Evolutionary conservation across 2,888 invertebrate species (phyloP).

Genomic region (Amphipoea oculea): DNA sequence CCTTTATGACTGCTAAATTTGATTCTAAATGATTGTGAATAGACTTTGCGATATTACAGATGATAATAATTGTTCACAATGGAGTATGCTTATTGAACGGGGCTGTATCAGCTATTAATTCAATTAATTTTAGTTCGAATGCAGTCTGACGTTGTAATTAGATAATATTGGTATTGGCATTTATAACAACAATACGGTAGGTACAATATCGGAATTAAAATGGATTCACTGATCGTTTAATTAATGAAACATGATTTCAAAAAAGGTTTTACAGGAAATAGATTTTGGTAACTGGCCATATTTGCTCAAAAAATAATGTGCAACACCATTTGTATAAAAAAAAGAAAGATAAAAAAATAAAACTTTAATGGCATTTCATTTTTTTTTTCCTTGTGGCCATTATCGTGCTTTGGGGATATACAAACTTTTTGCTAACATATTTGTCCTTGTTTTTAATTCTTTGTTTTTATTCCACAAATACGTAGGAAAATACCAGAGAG

Average conservation of each 20-base stretch:
- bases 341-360: conserved; percentile 2
- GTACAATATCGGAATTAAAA: neutral
- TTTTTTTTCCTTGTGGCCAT: conserved; percentile 9
- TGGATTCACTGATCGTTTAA: neutral
- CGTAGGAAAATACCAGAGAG: neutral
- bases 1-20: neutral
- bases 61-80: conserved; percentile 3
- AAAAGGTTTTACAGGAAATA: neutral
- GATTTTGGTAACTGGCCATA: neutral
- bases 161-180: conserved; percentile 3
- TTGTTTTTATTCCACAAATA: neutral
- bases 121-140: conserved; percentile 10
- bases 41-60: conserved; percentile 8
- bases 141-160: neutral
- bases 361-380: conserved; percentile 11
- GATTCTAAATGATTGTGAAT: conserved; percentile 1
- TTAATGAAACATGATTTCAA: neutral
- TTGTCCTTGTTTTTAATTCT: neutral
- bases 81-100: neutral
- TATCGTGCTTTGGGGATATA: neutral
- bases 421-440: conserved; percentile 8
- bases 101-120: neutral
- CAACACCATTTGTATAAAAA: neutral
- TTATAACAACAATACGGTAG: neutral
- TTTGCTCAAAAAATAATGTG: neutral